Conservation (phyloP, 2,888 invertebrate species). For the Calephelis perditalis region DNA sequence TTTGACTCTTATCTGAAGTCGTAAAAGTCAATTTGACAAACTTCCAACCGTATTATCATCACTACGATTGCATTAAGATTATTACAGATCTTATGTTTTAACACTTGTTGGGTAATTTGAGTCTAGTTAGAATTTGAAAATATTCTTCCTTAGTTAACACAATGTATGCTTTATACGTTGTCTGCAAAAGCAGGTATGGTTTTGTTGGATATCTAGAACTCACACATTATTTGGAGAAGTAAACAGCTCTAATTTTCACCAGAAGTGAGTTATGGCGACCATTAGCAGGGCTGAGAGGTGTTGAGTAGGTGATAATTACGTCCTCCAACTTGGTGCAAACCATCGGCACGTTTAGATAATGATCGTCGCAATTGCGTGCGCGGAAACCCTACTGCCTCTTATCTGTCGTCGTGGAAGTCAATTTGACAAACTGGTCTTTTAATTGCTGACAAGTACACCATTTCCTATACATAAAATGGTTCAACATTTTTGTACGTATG, state of each 20-base stretch:
- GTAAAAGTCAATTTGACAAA: constrained; percentile 20
- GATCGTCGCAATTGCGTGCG: constrained; percentile 47
- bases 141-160: constrained; percentile 4
- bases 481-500: no score
- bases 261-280: constrained; percentile 35
- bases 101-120: no score
- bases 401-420: constrained; percentile 28
- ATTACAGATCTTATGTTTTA: no score
- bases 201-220: no score
- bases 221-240: neutral
- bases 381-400: constrained; percentile 36
- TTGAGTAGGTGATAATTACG: constrained; percentile 50
- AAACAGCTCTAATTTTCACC: constrained; percentile 13
- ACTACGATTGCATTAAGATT: no score
- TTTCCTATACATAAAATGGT: neutral
- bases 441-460: neutral
- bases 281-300: constrained; percentile 52
- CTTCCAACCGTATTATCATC: neutral
- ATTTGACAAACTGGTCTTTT: constrained; percentile 13
- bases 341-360: constrained; percentile 55
- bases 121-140: no score
- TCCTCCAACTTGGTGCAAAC: constrained; percentile 45
- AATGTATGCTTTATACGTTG: neutral
- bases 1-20: constrained; percentile 38
- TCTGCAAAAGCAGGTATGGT: neutral